Base-by-base conservation (phyloP, 2,888 invertebrate species). In the Apotomis betuletana region DNA sequence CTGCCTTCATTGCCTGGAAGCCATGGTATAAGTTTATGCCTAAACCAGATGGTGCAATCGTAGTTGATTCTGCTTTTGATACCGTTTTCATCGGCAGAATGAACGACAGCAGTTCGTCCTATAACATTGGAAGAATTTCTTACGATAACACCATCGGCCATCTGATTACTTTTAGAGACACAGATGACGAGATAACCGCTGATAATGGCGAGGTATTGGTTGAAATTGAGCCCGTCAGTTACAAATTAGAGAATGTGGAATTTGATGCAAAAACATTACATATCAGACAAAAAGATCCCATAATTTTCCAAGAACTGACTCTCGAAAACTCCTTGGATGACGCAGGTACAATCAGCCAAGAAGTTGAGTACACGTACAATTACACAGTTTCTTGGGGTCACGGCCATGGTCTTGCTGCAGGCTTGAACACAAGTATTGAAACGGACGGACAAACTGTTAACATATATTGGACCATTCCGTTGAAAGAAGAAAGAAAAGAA, bases 321-420 rank as follows among this genome's bases (percentile, higher is more conserved):
- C 82, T 95, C 67, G 88, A 88, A 73, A 95, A 95, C 78, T 92
- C 90, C 15, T 94, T 90, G n/a, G 93, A 93, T 1, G 90, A 90
- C 65, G 94, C 94, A 57, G 95, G 93, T 58, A 94, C 94, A 9
- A 95, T 96, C 59, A 96, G 96, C 75, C 95, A 96, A 49, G 96
- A 96, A 68, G 95, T 97, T 75, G 94, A 94, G 75, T 97, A 96
- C 84, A 94, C 94, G 41, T 96, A 95, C 79, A 95, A 95, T 76
- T 95, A 96, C 79, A 94, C 94, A 15, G 92, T 96, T 74, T 96
- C 96, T 83, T 97, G 97, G 97, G 97, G 97, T 13, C 96, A 96
- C 79, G 96, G 94, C 5, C 96, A 94, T 84, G 97, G 95, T 74
- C 96, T 95, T 87, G 94, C 96, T 59, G 96, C 95, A 72, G 96